Base-by-base conservation (phyloP, 2,888 invertebrate genomes). In the Macropis europaea region DNA sequence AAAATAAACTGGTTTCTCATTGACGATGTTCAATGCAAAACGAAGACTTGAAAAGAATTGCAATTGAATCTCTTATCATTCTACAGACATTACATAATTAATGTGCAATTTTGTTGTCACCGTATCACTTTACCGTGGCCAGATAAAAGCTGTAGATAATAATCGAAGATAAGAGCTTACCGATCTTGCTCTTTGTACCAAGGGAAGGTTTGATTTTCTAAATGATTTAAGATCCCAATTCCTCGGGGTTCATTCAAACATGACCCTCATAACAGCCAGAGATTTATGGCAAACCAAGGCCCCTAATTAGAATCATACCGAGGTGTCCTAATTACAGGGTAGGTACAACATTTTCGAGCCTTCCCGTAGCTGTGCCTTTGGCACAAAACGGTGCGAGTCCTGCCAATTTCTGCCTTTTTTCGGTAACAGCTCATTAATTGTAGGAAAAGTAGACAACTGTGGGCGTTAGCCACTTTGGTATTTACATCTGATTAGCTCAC, bases 281-380 rank as follows among this genome's bases (percentile, higher is more conserved):
- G 82, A 86, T 86, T 86, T 85, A 86, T 82, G 83, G 52, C 40
- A 66, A 68, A 66, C 68, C 73, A 40, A 75, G 68, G 54, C 81
- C 81, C 82, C 73, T 81, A 82, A 85, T 79, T 83, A 82, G 85
- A 87, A 87, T 88, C 86, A 88, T 87, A 87, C 88, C 78, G 63
- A 86, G 84, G 88, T 87, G 88, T 81, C 85, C 86, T 88, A 88
- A 88, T 88, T 88, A 87, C 82, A 83, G 87, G 87, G 83, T 73
- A 54, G 42, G 17, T 15, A 36, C 36, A 34, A 52, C 36, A 38
- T 77, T 71, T 62, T 28, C 47, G 34, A 50, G 53, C 59, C 60
- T 57, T 22, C 11, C 56, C 48, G 34, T 40, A 42, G 36, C 59
- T 15, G 52, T 13, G 63, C 63, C 64, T 54, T 52, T 43, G 73